A percentile compares a stretch with the other conserved stretches of the same genome.
phyloP scores from a whole-genome alignment of 2,888 invertebrate species.

The Drosophila stalkeri region DNA sequence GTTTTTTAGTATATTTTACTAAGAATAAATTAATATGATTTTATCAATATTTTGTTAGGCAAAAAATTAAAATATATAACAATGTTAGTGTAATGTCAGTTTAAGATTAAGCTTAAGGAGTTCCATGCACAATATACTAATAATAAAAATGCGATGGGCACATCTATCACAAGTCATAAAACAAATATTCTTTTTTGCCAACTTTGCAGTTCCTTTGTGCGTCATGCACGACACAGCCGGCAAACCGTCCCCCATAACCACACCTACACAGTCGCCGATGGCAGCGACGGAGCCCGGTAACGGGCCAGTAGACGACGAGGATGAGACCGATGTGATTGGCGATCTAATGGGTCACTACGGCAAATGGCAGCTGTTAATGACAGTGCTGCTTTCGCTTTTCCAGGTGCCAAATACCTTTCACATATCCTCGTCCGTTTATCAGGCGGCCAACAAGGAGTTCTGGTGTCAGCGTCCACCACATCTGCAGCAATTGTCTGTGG shows the following conservation, averaged over 20 bases:
- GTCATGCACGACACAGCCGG: constrained; percentile 82
- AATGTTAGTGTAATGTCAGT: not conserved
- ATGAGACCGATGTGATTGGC: constrained; percentile 89
- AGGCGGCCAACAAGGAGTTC: constrained; percentile 88
- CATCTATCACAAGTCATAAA: not conserved
- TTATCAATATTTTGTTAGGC: too few relatives aligned
- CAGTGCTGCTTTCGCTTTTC: constrained; percentile 90
- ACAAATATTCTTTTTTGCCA: not conserved
- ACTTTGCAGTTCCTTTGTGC: constrained; percentile 78
- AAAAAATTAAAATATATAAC: too few relatives aligned
- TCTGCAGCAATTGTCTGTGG: constrained; percentile 86
- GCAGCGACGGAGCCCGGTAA: constrained; percentile 45
- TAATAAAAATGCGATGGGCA: not conserved
- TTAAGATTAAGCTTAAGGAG: not conserved
- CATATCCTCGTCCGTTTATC: constrained; percentile 91
- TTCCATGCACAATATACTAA: not conserved
- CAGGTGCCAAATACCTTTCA: constrained; percentile 93
- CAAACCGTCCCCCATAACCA: constrained; percentile 80
- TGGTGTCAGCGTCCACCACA: constrained; percentile 90
- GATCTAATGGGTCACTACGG: constrained; percentile 91
- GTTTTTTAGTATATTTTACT: too few relatives aligned
- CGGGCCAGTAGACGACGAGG: constrained; percentile 74
- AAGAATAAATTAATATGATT: too few relatives aligned
- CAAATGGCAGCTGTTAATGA: constrained; percentile 91
- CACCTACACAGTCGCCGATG: constrained; percentile 62